A percentile compares a stretch with the other conserved stretches of the same genome.
Conservation (phyloP, 2,888 invertebrate species). For the Euproctis similis region DNA sequence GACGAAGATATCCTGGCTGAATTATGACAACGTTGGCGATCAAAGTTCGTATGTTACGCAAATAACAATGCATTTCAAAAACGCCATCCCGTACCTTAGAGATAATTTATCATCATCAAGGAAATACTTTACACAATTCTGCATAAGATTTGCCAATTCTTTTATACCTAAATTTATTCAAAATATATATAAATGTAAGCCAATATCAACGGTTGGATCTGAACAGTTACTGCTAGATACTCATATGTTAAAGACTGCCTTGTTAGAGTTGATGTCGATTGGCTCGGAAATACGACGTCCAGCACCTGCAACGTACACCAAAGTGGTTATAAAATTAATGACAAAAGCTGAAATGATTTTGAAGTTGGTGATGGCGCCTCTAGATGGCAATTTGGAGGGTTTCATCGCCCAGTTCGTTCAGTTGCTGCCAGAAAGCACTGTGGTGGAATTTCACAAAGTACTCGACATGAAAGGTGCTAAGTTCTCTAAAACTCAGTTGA, state of each 20-base stretch:
- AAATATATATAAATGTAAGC: conserved; percentile 92
- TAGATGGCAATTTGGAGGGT: conserved; percentile 80
- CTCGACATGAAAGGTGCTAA: conserved; percentile 94
- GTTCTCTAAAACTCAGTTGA: conserved; percentile 45
- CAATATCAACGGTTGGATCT: conserved; percentile 91
- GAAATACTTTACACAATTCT: conserved; percentile 98
- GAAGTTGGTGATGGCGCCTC: conserved; percentile 97
- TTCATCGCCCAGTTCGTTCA: conserved; percentile 94
- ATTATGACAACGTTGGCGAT: conserved; percentile 95
- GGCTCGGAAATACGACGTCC: conserved; percentile 91
- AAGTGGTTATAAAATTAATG: conserved; percentile 92
- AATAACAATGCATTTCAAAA: conserved; percentile 89
- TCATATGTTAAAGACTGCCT: conserved; percentile 93
- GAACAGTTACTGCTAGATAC: conserved; percentile 96
- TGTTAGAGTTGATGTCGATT: conserved; percentile 95
- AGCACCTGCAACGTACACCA: conserved; percentile 91
- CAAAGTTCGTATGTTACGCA: conserved; percentile 96
- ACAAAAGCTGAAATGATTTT: conserved; percentile 98
- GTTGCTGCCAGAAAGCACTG: conserved; percentile 90
- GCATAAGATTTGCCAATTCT: conserved; percentile 95
- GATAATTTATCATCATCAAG: conserved; percentile 93
- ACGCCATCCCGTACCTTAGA: conserved; percentile 90
- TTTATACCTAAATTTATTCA: conserved; percentile 97
- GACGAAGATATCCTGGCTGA: conserved; percentile 96
- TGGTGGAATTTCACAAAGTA: conserved; percentile 94